Evolutionary conservation across 1,140 invertebrate species (phyloP).

Genomic region (Drosophila aff.): DNA sequence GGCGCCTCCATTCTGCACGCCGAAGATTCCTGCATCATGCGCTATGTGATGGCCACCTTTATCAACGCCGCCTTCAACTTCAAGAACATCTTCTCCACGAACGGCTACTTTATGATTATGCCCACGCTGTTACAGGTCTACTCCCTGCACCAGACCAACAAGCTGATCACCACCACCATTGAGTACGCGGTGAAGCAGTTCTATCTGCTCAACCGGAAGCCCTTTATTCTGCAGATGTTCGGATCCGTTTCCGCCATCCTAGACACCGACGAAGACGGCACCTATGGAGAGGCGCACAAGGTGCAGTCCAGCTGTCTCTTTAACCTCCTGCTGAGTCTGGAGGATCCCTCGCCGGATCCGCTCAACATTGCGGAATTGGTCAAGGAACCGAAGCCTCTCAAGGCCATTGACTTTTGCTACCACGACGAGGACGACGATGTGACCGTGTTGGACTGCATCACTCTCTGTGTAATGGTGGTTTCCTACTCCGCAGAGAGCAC

Average conservation of each 20-base stretch:
- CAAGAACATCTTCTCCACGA: conserved; percentile 99
- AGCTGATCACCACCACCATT: conserved; percentile 96
- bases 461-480: conserved; percentile 98
- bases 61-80: conserved; percentile 99
- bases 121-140: conserved; percentile 98
- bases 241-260: conserved; percentile 98
- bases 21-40: conserved; percentile 97
- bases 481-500: conserved; percentile 98
- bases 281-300: conserved; percentile 95
- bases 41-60: conserved; percentile 98
- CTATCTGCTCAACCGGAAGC: conserved; percentile 98
- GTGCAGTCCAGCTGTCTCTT: conserved; percentile 96
- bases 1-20: conserved; percentile 98
- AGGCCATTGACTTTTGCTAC: conserved; percentile 98
- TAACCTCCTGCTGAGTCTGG: conserved; percentile 95
- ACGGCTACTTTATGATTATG: conserved; percentile 98
- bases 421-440: conserved; percentile 98
- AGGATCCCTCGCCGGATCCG: conserved; percentile 96
- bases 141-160: conserved; percentile 98
- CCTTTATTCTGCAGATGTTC: conserved; percentile 99
- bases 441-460: conserved; percentile 96
- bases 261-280: conserved; percentile 95
- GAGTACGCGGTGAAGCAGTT: conserved; percentile 99
- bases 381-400: conserved; percentile 97
- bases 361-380: conserved; percentile 98